Conservation (phyloP, 2,113 vertebrate genomes). For the Panurus biarmicus region DNA sequence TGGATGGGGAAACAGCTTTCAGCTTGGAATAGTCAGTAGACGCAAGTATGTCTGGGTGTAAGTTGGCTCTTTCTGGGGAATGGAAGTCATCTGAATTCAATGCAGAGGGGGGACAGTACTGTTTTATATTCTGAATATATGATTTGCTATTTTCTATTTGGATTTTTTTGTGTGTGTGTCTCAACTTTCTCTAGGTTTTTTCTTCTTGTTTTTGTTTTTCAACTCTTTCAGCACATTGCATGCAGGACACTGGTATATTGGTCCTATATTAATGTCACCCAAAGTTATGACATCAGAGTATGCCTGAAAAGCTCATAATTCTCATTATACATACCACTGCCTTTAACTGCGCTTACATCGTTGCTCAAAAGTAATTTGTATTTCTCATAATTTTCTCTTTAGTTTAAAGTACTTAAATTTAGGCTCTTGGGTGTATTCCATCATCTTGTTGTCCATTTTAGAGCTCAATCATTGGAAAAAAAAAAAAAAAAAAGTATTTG, state of each 20-base stretch:
- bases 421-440: not conserved
- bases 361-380: not conserved
- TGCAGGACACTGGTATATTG: not conserved
- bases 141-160: not conserved
- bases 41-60: not conserved
- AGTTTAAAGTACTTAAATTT: not conserved
- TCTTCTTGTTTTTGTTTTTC: not conserved
- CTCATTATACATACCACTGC: not conserved
- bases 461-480: not conserved
- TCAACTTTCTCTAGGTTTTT: not conserved
- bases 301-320: not conserved
- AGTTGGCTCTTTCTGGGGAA: not conserved
- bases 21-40: not conserved
- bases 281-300: not conserved
- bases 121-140: not conserved
- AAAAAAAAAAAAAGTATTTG: not conserved
- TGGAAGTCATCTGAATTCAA: not conserved
- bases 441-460: not conserved
- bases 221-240: not conserved
- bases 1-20: not conserved
- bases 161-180: not conserved
- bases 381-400: not conserved
- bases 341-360: not conserved
- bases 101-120: not conserved
- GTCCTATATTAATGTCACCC: not conserved